A percentile compares a stretch with the other conserved stretches of the same genome.
Evolutionary conservation across 1,140 invertebrate species (phyloP).

Genomic region (Plutomurus gul): DNA sequence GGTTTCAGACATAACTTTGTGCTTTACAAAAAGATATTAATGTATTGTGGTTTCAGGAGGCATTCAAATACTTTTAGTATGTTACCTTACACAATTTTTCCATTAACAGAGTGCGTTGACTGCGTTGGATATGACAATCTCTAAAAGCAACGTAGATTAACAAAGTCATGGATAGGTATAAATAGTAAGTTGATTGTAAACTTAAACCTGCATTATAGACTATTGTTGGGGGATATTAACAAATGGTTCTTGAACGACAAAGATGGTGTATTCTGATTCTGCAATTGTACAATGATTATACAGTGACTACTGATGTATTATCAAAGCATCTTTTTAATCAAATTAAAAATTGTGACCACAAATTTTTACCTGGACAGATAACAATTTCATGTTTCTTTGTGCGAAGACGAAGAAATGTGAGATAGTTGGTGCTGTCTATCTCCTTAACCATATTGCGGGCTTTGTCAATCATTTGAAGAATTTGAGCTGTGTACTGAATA

Average conservation of each 20-base stretch:
- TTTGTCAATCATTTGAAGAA: constrained; percentile 88
- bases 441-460: constrained; percentile 89
- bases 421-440: constrained; percentile 93
- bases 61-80: too few relatives aligned
- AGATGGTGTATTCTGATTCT: background rate
- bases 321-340: background rate
- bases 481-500: constrained; percentile 88
- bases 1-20: too few relatives aligned
- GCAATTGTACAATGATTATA: background rate
- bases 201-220: background rate
- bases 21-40: too few relatives aligned
- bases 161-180: too few relatives aligned
- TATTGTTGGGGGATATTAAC: background rate
- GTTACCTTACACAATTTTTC: too few relatives aligned
- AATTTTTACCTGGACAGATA: constrained; percentile 77
- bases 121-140: too few relatives aligned
- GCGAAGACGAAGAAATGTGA: constrained; percentile 89
- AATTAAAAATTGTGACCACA: background rate
- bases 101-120: too few relatives aligned
- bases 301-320: background rate
- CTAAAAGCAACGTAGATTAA: too few relatives aligned
- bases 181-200: background rate
- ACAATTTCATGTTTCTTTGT: constrained; percentile 98
- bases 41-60: too few relatives aligned
- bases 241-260: constrained; percentile 17